Conservation (phyloP, 2,797 vertebrate species). For the Melanotaenia nigrans region DNA sequence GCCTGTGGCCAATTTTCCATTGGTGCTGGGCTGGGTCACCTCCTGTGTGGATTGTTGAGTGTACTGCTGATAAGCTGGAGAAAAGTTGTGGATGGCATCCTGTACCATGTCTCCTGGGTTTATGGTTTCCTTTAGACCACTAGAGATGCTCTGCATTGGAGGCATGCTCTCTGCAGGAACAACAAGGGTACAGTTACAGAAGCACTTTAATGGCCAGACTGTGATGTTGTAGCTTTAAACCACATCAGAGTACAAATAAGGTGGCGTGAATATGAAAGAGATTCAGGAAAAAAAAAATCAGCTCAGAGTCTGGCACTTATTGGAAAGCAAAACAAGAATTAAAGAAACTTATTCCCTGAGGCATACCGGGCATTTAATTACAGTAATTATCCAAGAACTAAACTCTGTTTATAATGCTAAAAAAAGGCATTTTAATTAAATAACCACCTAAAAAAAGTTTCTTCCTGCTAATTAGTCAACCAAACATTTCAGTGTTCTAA, state of each 20-base stretch:
- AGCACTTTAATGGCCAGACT: background rate
- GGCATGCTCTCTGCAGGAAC: constrained; percentile 81
- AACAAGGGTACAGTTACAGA: background rate
- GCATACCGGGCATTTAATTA: too few species aligned
- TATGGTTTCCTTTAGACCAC: constrained; percentile 94
- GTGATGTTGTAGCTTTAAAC: background rate
- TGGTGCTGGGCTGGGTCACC: constrained; percentile 79
- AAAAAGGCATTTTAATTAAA: too few species aligned
- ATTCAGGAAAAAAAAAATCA: background rate
- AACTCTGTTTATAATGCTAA: background rate
- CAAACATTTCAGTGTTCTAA: background rate
- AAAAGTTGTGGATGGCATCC: constrained; percentile 98
- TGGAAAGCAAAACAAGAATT: background rate
- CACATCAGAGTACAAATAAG: background rate
- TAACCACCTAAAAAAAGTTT: too few species aligned
- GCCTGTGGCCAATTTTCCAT: constrained; percentile 67
- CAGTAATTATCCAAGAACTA: too few species aligned
- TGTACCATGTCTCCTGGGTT: constrained; percentile 95
- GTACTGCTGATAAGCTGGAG: constrained; percentile 92
- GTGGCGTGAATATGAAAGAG: background rate
- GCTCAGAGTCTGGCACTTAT: background rate
- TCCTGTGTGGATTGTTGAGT: constrained; percentile 93
- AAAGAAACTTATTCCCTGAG: too few species aligned
- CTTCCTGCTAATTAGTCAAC: too few species aligned
- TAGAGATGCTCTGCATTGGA: constrained; percentile 96